Base-by-base conservation (phyloP, 2,888 invertebrate genomes). In the Trypoxylon attenuatum region DNA sequence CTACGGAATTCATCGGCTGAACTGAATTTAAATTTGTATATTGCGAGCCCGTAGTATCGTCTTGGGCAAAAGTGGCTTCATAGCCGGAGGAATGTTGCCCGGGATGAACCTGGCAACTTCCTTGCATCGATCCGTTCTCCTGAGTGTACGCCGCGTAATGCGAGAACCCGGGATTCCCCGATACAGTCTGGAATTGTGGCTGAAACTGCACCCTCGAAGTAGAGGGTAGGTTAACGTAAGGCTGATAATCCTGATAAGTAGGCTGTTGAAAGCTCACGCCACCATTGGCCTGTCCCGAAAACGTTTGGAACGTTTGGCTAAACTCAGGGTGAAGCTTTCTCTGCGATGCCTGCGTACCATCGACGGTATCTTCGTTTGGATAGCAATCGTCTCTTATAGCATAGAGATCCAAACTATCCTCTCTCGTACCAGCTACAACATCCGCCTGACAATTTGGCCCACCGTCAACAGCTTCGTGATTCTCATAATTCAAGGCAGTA, bases 21-120 rank as follows among this genome's bases (percentile, higher is more conserved):
- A 92, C 89, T 57, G 92, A 90, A 87, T 91, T 92, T 79, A 94
- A 87, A 82, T 91, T 92, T 38, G 92, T 91, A 85, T 93, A 94
- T 77, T 92, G 89, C 50, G 89, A 88, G 70, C 81, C 79, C 5
- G 86, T 78, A 76, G 89, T 88, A 77, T 91, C 91, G 70, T 89
- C 89, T 46, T 82, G 82, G 0, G 78, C 66, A 23, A 77, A 84
- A 52, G 67, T 49, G 0, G 78, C 67, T 45, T 81, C 83, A 71
- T 82, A 84, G 54, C 57, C 52, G 19, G 78, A 63, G 16, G 73
- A 38, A 18, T 71, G 76, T 33, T 67, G 70, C 22, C 61, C 70
- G n/a, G 62, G 67, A 54, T 71, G 78, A 50, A 61, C 60, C 38
- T 73, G 73, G 25, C 76, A 76, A 23, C 57, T 65, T 4, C 56